Conservation (phyloP, 2,888 invertebrate species). For the Anagyrus pseudococci region DNA sequence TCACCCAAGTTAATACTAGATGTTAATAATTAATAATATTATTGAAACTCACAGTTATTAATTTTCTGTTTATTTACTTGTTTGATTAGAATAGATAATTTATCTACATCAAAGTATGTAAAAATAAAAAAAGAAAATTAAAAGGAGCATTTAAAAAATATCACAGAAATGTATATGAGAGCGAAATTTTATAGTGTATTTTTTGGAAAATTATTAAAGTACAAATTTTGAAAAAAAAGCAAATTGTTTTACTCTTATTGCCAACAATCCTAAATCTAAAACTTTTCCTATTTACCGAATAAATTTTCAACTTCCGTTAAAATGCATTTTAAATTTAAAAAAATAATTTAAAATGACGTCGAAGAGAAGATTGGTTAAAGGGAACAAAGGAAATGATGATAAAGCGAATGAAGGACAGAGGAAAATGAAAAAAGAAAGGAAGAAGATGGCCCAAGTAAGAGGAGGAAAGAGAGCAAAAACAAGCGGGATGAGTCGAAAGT, state of each 20-base stretch:
- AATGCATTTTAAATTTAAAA: too few species aligned
- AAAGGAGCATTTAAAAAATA: constrained; percentile 2
- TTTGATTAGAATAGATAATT: constrained; percentile 13
- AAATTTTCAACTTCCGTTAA: too few species aligned
- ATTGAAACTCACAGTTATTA: constrained; percentile 10
- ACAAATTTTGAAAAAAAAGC: constrained; percentile 23
- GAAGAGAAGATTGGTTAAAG: constrained; percentile 34
- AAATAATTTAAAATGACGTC: too few species aligned
- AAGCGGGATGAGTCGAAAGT: constrained; percentile 39
- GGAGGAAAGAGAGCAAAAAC: constrained; percentile 33
- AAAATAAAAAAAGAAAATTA: neutral
- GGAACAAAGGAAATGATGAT: constrained; percentile 17
- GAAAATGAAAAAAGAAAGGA: constrained; percentile 7
- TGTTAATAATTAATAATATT: constrained; percentile 20
- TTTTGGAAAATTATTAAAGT: constrained; percentile 25
- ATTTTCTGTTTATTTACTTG: constrained; percentile 3
- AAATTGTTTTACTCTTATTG: too few species aligned
- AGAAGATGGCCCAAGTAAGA: too few species aligned
- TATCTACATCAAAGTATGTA: constrained; percentile 17
- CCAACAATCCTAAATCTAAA: too few species aligned
- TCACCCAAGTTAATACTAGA: constrained; percentile 7
- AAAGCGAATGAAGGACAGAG: constrained; percentile 11
- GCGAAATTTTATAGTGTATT: constrained; percentile 31
- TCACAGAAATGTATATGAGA: too few species aligned
- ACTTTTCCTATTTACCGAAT: too few species aligned